phyloP scores from a whole-genome alignment of 1,140 invertebrate genomes.

The Polypedilum pembai region DNA sequence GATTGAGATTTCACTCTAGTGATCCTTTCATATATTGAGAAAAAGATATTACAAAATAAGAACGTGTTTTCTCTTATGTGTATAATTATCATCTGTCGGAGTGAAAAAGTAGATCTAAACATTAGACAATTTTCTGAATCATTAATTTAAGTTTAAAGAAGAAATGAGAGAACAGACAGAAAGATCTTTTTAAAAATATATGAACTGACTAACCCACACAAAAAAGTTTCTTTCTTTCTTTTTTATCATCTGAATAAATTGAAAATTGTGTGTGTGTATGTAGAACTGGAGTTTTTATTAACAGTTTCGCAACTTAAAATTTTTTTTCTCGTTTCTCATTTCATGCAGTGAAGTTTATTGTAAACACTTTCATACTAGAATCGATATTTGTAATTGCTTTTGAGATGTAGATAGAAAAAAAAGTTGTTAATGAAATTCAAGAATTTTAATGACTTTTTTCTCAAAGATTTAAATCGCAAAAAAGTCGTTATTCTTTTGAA shows the following conservation, averaged over 20 bases:
- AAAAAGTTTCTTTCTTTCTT: no score
- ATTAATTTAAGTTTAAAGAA: no score
- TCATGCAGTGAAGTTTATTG: constrained; percentile 1
- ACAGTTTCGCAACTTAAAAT: not conserved
- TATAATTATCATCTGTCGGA: no score
- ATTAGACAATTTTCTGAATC: no score
- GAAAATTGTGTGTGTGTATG: not conserved
- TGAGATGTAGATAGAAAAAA: no score
- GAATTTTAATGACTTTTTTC: not conserved
- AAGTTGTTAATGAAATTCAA: no score
- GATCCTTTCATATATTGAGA: not conserved
- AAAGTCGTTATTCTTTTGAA: not conserved
- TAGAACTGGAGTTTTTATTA: not conserved
- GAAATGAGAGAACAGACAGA: no score
- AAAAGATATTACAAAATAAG: not conserved
- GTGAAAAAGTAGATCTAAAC: no score
- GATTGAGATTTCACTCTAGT: not conserved
- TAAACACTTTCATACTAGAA: constrained; percentile 7
- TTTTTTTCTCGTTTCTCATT: not conserved
- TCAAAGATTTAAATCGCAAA: not conserved
- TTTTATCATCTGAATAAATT: no score
- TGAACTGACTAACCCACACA: no score
- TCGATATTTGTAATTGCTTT: not conserved
- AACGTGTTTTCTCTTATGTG: no score
- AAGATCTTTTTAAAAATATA: no score